Percentiles rank a stretch among this genome's conserved stretches.
Evolutionary conservation across 2,113 vertebrate genomes (phyloP).

Genomic region (Catharus minimus): DNA sequence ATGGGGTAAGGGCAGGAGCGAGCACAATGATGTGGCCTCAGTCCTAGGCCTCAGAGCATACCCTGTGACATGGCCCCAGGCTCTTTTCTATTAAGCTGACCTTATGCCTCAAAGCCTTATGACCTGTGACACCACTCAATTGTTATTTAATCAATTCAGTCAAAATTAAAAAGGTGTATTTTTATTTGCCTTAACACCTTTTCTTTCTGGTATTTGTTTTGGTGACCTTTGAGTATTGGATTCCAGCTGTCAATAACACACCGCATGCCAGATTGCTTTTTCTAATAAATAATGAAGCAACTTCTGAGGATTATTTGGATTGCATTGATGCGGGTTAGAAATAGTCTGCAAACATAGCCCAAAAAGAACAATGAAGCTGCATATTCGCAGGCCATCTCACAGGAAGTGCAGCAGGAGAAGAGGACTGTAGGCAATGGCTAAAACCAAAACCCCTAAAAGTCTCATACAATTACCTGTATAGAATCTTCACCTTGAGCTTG

Average conservation of each 20-base stretch:
- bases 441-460: background rate
- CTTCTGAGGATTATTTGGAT: constrained; percentile 34
- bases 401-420: background rate
- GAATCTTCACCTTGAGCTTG: background rate
- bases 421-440: background rate
- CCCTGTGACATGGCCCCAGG: constrained; percentile 59
- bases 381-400: background rate
- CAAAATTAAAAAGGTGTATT: constrained; percentile 81
- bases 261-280: constrained; percentile 66
- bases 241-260: constrained; percentile 65
- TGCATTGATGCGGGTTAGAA: constrained; percentile 13
- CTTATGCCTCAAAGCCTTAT: constrained; percentile 65
- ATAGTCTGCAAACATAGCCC: constrained; percentile 7
- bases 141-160: constrained; percentile 80
- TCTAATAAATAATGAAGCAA: constrained; percentile 76
- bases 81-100: constrained; percentile 70
- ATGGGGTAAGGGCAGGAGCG: constrained; percentile 21
- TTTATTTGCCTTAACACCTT: constrained; percentile 72
- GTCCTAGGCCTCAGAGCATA: constrained; percentile 53
- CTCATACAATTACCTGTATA: background rate
- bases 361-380: background rate
- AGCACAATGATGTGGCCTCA: constrained; percentile 37
- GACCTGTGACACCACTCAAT: constrained; percentile 77
- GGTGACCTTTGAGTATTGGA: constrained; percentile 77
- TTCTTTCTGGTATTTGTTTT: constrained; percentile 60